A percentile compares a stretch with the other conserved stretches of the same genome.
Evolutionary conservation across 2,113 vertebrate species (phyloP).

Genomic region (Paracyprichromis sp.): DNA sequence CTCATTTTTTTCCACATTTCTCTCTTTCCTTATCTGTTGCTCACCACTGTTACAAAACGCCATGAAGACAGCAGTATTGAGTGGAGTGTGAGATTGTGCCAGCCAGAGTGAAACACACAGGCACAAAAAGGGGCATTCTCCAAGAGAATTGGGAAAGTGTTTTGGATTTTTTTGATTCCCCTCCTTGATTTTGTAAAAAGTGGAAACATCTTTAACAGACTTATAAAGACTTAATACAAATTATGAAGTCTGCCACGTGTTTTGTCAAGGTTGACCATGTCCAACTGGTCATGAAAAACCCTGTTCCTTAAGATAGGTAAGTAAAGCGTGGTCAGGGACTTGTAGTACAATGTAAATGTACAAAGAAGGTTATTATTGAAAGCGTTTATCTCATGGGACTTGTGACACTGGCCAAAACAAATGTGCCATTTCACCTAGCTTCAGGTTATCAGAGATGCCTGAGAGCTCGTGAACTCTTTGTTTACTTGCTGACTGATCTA

Average conservation of each 20-base stretch:
- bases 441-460: not conserved
- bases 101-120: constrained; percentile 36
- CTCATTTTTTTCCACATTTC: not conserved
- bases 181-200: constrained; percentile 75
- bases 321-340: not conserved
- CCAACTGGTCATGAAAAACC: not conserved
- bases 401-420: not conserved
- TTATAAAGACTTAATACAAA: constrained; percentile 70
- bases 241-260: constrained; percentile 20
- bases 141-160: constrained; percentile 70
- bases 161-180: constrained; percentile 53
- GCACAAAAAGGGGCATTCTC: constrained; percentile 64
- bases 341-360: not conserved
- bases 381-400: not conserved
- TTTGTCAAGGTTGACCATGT: constrained; percentile 4
- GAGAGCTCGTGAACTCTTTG: not conserved
- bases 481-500: not conserved
- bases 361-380: not conserved
- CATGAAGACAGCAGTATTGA: constrained; percentile 78
- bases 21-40: constrained; percentile 26
- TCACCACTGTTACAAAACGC: constrained; percentile 52
- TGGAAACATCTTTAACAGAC: constrained; percentile 66
- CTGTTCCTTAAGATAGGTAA: not conserved
- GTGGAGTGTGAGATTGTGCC: constrained; percentile 57
- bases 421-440: not conserved